Conservation (phyloP, 2,888 invertebrate genomes). For the Drosophila nr. fundita region DNA sequence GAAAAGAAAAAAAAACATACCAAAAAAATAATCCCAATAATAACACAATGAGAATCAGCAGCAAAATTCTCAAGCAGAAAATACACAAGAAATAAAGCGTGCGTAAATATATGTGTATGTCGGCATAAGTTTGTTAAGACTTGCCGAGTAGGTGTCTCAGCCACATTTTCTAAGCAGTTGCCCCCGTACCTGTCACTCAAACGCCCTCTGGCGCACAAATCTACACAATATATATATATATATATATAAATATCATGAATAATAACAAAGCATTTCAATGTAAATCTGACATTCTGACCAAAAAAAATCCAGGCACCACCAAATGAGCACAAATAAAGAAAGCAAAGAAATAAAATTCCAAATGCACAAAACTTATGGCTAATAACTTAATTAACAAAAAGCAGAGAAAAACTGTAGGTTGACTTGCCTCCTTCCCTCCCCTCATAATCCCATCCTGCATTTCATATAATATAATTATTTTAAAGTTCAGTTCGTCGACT, state of each 20-base stretch:
- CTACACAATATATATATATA: conserved; percentile 19
- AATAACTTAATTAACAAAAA: conserved; percentile 50
- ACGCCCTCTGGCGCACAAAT: conserved; percentile 52
- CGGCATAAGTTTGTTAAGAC: conserved; percentile 11
- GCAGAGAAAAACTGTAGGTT: background rate
- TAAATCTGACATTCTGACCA: conserved; percentile 48
- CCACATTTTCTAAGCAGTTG: conserved; percentile 37
- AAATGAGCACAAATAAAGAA: conserved; percentile 21
- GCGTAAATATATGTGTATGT: background rate
- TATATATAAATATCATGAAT: conserved; percentile 50
- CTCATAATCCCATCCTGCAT: conserved; percentile 3
- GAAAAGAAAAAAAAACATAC: background rate
- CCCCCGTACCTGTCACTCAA: conserved; percentile 67
- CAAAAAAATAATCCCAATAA: conserved; percentile 14
- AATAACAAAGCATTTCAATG: conserved; percentile 65
- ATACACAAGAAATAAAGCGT: conserved; percentile 2
- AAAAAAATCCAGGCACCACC: conserved; percentile 38
- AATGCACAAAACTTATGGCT: conserved; percentile 54
- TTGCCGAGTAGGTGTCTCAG: conserved; percentile 39
- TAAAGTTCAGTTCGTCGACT: conserved; percentile 6
- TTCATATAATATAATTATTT: conserved; percentile 36
- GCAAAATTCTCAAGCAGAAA: conserved; percentile 30
- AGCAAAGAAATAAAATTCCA: conserved; percentile 48
- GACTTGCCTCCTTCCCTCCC: background rate
- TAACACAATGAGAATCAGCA: conserved; percentile 26